Percentiles rank a stretch among this genome's conserved stretches.
These are phyloP conservation scores for Macaca mulatta DNA, from an alignment of 2,113 vertebrate species.

Conservation along the genomic window DNA sequence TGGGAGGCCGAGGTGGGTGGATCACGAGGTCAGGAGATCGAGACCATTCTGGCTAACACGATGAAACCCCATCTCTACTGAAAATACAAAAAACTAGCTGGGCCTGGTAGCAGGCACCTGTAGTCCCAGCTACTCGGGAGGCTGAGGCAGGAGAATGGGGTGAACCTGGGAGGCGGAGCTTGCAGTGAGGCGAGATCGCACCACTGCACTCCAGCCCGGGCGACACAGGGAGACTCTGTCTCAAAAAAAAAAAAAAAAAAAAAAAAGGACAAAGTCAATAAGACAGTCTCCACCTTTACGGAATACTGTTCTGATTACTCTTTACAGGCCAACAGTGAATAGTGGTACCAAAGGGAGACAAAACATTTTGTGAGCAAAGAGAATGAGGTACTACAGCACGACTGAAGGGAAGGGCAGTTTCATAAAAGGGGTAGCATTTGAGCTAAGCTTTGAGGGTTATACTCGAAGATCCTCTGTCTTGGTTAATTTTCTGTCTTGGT, in stretches of 20 bases:
- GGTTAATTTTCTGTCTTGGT: background rate
- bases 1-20: too few relatives aligned
- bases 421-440: background rate
- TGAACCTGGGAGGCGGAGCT: rapidly evolving
- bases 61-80: too few relatives aligned
- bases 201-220: too few relatives aligned
- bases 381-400: rapidly evolving
- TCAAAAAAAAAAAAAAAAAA: too few relatives aligned
- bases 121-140: too few relatives aligned
- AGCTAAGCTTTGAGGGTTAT: background rate
- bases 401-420: too few relatives aligned
- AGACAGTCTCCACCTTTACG: background rate
- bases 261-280: background rate
- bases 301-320: background rate
- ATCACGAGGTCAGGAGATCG: too few relatives aligned
- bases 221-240: rapidly evolving
- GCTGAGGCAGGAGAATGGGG: too few relatives aligned
- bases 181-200: rapidly evolving
- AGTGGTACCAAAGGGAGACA: background rate
- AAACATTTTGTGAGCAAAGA: background rate
- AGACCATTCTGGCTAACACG: too few relatives aligned
- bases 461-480: background rate
- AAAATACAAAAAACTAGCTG: too few relatives aligned
- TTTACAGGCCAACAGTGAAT: background rate
- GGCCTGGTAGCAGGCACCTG: rapidly evolving